Base-by-base conservation (phyloP, 2,113 vertebrate genomes). In the Prochilodus magdalenae region DNA sequence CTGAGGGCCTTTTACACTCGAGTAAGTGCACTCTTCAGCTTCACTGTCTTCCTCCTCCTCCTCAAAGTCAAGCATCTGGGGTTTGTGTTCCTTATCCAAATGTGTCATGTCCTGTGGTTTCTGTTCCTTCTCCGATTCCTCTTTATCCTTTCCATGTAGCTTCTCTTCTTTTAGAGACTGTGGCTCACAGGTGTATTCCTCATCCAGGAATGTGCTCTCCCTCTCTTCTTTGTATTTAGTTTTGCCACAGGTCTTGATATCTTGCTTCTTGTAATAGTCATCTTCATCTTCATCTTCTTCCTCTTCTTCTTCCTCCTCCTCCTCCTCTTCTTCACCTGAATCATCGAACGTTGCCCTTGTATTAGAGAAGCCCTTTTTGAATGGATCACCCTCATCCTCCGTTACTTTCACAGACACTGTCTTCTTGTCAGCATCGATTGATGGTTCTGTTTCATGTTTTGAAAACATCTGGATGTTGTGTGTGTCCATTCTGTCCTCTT, bases 131-230 rank as follows among this genome's bases (percentile, higher is more conserved):
- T 90, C 88, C 12, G 40, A 47, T 47, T 29, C 53, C 59, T 86
- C 85, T 72, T 90, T 90, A 40, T 89, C 80, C 82, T 90, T 86
- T 59, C 53, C 79, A 79, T n/a, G 55, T 16, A 73, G 29, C 76
- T 88, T 85, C 73, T 90, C 87, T 72, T 18, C 87, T 79, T 82
- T 66, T 73, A 87, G 44, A 5, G 87, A 72, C 87, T 93, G 93
- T 57, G 79, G 77, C 72, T 95, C 94, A 81, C 89, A 90, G 2
- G 91, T 89, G 15, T 86, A 91, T 36, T 93, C 94, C 7, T 99
- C 97, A 2, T 99, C 97, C 2, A 99, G 91, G 88, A 99, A 99
- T 3, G 95, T 95, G 26, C 94, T 96, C 75, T 98, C 98, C 70
- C 96, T 95, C 79, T 97, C 96, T 85, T 98, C 93, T 73, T 94